These are phyloP conservation scores for Drosophila subquinaria DNA, from an alignment of 2,888 invertebrate genomes.

Conservation along the genomic window DNA sequence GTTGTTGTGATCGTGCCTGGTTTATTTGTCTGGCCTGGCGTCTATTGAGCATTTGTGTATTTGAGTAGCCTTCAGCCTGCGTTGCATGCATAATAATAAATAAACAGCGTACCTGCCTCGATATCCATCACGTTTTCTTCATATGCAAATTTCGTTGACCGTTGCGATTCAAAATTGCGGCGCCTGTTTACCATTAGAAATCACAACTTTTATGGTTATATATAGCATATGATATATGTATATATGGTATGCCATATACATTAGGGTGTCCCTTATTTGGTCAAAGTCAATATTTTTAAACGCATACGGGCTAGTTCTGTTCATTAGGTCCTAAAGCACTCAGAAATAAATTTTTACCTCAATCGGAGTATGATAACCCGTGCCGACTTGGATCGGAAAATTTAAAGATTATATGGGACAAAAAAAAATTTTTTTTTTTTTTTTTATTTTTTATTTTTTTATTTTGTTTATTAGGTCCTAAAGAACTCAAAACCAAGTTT, in stretches of 20 bases:
- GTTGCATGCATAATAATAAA: constrained; percentile 73
- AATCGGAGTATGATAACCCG: too few relatives aligned
- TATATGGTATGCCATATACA: constrained; percentile 5
- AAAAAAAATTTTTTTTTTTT: too few relatives aligned
- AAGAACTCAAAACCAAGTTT: too few relatives aligned
- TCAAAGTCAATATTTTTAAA: too few relatives aligned
- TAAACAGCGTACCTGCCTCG: constrained; percentile 40
- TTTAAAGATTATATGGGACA: too few relatives aligned
- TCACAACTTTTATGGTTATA: constrained; percentile 22
- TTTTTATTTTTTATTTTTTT: too few relatives aligned
- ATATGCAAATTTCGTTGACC: constrained; percentile 54
- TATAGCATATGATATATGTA: neutral
- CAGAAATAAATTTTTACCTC: too few relatives aligned
- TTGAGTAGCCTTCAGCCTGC: constrained; percentile 77
- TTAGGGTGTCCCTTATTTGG: too few relatives aligned
- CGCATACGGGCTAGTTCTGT: too few relatives aligned
- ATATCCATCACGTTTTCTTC: constrained; percentile 52
- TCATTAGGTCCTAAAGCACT: too few relatives aligned
- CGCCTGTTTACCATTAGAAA: constrained; percentile 44
- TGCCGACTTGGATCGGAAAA: too few relatives aligned
- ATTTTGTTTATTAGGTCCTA: too few relatives aligned
- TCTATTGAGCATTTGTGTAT: constrained; percentile 59
- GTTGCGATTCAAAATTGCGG: constrained; percentile 66
- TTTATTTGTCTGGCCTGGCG: constrained; percentile 41
- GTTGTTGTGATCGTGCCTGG: constrained; percentile 18